These are phyloP conservation scores for Paralinhomoeus sp. DNA, from an alignment of 2,888 invertebrate genomes.

Conservation along the genomic window DNA sequence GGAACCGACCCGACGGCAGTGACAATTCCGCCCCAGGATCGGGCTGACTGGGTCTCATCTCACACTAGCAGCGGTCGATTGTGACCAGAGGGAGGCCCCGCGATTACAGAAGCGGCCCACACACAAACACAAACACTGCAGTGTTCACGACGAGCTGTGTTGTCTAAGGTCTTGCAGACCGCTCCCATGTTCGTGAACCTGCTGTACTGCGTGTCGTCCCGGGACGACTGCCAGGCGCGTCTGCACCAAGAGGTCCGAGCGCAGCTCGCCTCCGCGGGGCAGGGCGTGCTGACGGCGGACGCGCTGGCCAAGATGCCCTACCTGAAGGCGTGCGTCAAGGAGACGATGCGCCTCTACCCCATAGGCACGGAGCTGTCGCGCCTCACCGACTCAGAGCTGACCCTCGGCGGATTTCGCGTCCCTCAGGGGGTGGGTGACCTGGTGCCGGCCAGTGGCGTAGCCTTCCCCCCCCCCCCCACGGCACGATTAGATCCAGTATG, in stretches of 20 bases:
- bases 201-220: constrained; percentile 44
- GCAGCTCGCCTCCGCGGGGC: constrained; percentile 12
- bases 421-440: constrained; percentile 44
- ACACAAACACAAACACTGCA: not conserved
- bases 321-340: constrained; percentile 61
- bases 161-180: constrained; percentile 41
- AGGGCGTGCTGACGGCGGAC: constrained; percentile 24
- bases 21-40: no score
- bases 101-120: not conserved
- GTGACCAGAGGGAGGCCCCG: no score
- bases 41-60: no score
- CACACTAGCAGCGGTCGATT: no score
- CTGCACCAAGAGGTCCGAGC: constrained; percentile 53
- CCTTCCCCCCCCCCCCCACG: no score
- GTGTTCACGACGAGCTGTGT: no score
- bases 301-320: constrained; percentile 50
- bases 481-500: no score
- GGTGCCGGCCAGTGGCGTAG: no score
- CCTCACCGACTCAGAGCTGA: constrained; percentile 43
- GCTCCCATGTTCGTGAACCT: constrained; percentile 51
- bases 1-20: no score
- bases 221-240: constrained; percentile 51
- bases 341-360: constrained; percentile 48
- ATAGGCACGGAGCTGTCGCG: constrained; percentile 52
- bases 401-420: constrained; percentile 47